Conservation (phyloP, 2,113 vertebrate species). For the Trematomus loennbergii region DNA sequence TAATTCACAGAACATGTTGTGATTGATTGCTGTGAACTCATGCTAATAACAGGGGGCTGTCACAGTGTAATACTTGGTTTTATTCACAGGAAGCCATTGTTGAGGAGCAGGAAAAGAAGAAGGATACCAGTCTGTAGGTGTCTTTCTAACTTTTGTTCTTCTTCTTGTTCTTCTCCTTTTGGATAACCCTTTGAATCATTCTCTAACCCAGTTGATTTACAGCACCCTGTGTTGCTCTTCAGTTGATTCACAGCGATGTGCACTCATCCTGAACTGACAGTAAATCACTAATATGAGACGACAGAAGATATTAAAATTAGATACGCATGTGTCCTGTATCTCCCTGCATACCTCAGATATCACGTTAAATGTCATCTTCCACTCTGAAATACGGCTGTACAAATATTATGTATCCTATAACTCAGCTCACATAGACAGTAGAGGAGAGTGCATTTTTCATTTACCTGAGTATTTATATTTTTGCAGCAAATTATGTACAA, state of each 20-base stretch:
- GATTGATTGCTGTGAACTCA: neutral
- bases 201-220: neutral
- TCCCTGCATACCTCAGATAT: too few species aligned
- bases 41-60: neutral
- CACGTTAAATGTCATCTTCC: too few species aligned
- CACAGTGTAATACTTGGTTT: neutral
- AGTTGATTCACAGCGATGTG: neutral
- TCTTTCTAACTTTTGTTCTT: slow-evolving; percentile 20
- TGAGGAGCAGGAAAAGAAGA: slow-evolving; percentile 98
- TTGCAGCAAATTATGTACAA: too few species aligned
- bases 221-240: neutral
- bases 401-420: too few species aligned
- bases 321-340: too few species aligned
- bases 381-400: too few species aligned
- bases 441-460: too few species aligned
- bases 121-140: slow-evolving; percentile 94
- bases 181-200: neutral
- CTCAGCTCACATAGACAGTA: too few species aligned
- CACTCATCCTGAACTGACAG: neutral
- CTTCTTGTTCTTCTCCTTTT: neutral
- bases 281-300: neutral
- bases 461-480: too few species aligned
- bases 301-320: neutral
- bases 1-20: neutral
- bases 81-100: slow-evolving; percentile 93